Conservation (phyloP, 2,888 invertebrate genomes). For the Mylabris sibirica region DNA sequence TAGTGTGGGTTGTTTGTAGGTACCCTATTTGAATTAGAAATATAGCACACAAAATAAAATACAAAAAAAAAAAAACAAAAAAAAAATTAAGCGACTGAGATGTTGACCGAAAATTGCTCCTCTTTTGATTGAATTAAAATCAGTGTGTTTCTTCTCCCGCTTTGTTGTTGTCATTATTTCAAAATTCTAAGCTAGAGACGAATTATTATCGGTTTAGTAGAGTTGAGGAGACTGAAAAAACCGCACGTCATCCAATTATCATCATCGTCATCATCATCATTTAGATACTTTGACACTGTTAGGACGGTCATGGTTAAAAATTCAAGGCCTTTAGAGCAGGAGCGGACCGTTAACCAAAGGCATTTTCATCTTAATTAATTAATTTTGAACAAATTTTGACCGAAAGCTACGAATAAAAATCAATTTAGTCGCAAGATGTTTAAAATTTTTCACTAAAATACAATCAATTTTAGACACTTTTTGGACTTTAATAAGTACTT, state of each 20-base stretch:
- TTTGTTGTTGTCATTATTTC: background rate
- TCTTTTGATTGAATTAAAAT: background rate
- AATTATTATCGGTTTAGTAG: background rate
- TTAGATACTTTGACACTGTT: constrained; percentile 41
- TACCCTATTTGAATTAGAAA: background rate
- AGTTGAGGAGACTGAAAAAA: background rate
- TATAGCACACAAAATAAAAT: background rate
- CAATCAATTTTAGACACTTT: no score
- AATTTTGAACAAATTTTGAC: no score
- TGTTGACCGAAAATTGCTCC: constrained; percentile 16
- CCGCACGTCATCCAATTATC: constrained; percentile 36
- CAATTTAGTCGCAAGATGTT: no score
- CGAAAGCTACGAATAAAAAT: no score
- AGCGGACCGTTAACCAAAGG: constrained; percentile 38
- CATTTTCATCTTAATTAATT: no score
- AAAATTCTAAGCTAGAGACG: background rate
- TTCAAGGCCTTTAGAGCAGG: constrained; percentile 43
- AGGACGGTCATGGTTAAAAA: constrained; percentile 49
- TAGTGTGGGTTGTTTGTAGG: background rate
- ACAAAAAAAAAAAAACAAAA: background rate
- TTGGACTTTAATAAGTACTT: no score
- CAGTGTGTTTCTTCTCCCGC: background rate
- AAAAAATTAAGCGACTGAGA: background rate
- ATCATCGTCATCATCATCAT: constrained; percentile 22
- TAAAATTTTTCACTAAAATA: no score